Base-by-base conservation (phyloP, 2,797 vertebrate species). In the Bradypodion ventrale region DNA sequence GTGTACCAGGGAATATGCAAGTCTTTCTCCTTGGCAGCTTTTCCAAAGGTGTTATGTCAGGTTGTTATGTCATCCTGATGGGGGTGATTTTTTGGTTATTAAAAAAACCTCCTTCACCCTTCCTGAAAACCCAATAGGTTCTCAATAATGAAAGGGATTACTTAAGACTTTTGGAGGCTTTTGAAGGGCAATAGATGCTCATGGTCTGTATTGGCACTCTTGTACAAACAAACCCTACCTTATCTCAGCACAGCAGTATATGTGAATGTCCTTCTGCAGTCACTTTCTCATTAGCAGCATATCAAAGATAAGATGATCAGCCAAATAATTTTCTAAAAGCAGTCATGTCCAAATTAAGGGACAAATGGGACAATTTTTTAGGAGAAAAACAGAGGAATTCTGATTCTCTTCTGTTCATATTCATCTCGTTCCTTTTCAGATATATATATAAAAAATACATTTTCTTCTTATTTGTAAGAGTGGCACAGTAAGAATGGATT, bases 401-500 rank as follows among this genome's bases (percentile, higher is more conserved):
- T 76, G 49, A 44, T 75, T 75, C 40, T 59, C 16, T 74, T 69
- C 29, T 12, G 46, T 15, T 19, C 32, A 72, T 49, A 63, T 69
- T 44, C 9, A 35, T 29, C 10, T 32, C 69, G 29, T n/a, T n/a
- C 32, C 44, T 77, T 6, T 68, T 1, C 62, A 87, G 73, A 75
- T 80, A 13, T 46, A 68, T 75, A 52, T 49, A 49, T 56, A 56
- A 56, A 56, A 80, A 46, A 49, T 9, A 21, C 60, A 44, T 59
- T 75, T 78, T 65, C 6, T 84, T 81, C 16, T 27, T 42, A 9
- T 16, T 89, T 68, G 32, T 2, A 32, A 74, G 13, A 85, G 3
- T 84, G 59, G 52, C 44, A 40, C 29, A 32, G 19, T 72, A 87
- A 89, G 65, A 69, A 75, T 52, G 84, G 56, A 88, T 85, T 85